Percentiles rank a stretch among this genome's conserved stretches.
These are phyloP conservation scores for Synergus itoensis DNA, from an alignment of 2,888 invertebrate species.

Conservation along the genomic window DNA sequence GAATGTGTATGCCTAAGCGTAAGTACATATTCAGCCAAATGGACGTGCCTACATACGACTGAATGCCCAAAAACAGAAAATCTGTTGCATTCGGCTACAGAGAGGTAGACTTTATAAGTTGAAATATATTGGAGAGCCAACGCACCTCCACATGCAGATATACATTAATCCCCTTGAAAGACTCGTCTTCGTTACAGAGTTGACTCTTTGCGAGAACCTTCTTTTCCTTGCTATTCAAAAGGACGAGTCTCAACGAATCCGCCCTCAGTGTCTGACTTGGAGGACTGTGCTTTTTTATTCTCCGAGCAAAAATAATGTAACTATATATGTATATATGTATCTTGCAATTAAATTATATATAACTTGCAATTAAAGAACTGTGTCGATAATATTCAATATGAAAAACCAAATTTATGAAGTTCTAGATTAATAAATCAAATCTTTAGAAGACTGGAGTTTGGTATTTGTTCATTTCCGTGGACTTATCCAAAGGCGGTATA, in stretches of 20 bases:
- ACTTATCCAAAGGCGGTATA: background rate
- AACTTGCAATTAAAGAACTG: no score
- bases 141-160: slow-evolving; percentile 20
- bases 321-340: background rate
- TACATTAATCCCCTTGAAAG: slow-evolving; percentile 66
- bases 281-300: background rate
- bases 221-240: slow-evolving; percentile 34
- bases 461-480: background rate
- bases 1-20: slow-evolving; percentile 20
- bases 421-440: background rate
- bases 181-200: slow-evolving; percentile 47
- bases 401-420: no score
- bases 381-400: no score
- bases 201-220: slow-evolving; percentile 53
- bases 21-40: slow-evolving; percentile 43
- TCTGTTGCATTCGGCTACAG: slow-evolving; percentile 59
- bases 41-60: slow-evolving; percentile 61
- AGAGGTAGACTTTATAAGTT: background rate
- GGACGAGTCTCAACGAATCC: slow-evolving; percentile 20
- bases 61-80: slow-evolving; percentile 73
- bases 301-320: background rate
- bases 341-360: no score
- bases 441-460: background rate
- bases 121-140: slow-evolving; percentile 8
- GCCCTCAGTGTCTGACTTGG: background rate